Evolutionary conservation across 1,140 invertebrate species (phyloP), one percentile per base, ranked within the genome.

Genomic region (Magallana gigas): DNA sequence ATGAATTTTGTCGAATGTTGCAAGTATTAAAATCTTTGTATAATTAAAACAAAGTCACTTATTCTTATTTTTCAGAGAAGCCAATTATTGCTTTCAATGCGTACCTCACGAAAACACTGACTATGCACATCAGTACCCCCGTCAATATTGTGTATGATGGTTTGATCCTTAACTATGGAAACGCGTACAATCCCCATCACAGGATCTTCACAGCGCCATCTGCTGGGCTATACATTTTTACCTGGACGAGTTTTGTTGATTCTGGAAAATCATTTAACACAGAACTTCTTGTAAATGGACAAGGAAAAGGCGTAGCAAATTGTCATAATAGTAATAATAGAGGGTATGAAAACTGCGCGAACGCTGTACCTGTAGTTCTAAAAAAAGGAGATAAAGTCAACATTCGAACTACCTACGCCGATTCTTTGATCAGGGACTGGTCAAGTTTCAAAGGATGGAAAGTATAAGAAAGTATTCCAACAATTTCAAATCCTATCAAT

Each of bases 361-460:
- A 71, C 29, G 23, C 64, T 1, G 64, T 71, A 23, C 64, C 64
- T 8, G 11, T 71, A 9, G 9, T 71, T 23, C 18, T 71, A 6
- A 71, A 71, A 71, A 18, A 18, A 29, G 64, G 64, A 9, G 64
- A 71, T 11, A 71, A 36, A 11, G 64, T 71, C 4, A 71, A 71
- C 7, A 71, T 71, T 29, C 64, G 64, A 9, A 71, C 64, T 1
- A 71, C 64, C 4, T 23, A 7, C 1, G 23, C 64, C 23, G 36
- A 71, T 29, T 8, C 7, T 18, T 71, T 71, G 64, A 12, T 23
- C 23, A 23, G 23, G 8, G 29, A 23, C 11, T 71, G 64, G 23
- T 64, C 60, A n/a, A 64, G 12, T 64, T 64, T 64, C 4, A 64
- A 64, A 18, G 60, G 60, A 64, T 64, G 60, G 60, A 64, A 64